Base-by-base conservation (phyloP, 2,888 invertebrate species). In the Cylindroiulus punctatus region DNA sequence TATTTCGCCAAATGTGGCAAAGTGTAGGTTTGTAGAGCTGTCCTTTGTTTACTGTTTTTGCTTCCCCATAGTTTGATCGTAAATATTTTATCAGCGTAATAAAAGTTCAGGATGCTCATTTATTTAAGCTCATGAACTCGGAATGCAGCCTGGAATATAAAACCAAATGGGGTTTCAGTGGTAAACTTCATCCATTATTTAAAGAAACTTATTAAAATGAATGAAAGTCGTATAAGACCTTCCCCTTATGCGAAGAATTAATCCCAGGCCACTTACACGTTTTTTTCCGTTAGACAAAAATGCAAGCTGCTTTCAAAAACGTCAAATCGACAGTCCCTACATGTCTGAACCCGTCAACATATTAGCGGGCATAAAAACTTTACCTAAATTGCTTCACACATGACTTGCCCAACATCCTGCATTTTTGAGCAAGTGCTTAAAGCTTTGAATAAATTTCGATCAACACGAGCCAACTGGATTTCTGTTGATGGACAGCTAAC, bases 51-150 rank as follows among this genome's bases (percentile, higher is more conserved):
- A 52, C 19, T n/a, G 52, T 52, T 52, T 52, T 52, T 52, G 14
- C 52, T 52, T 52, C 52, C 52, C 19, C 5, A 52, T 52, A 52
- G 17, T 52, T 52, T 52, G 52, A 19, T 52, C 52, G 19, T 52
- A 52, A 52, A 52, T 52, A 52, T 52, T 52, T 52, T 52, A 52
- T 52, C 52, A 52, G 19, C 52, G 52, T n/a, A 52, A 52, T 52
- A 52, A 52, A 52, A 52, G 52, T 52, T 52, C 52, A 52, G 52
- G 52, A 52, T 52, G 52, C 52, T 52, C 52, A 52, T 52, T 52
- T 52, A 52, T 52, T 52, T 52, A 52, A 52, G 52, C 52, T 19
- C 52, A 12, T 52, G 52, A 52, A 52, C 52, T 52, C n/a, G 52
- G 52, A 44, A 52, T 52, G 19, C 52, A 52, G 1, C 52, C 52